A percentile compares a stretch with the other conserved stretches of the same genome.
These are phyloP conservation scores for Crepidodera aurea DNA, from an alignment of 2,888 invertebrate species.

Conservation along the genomic window DNA sequence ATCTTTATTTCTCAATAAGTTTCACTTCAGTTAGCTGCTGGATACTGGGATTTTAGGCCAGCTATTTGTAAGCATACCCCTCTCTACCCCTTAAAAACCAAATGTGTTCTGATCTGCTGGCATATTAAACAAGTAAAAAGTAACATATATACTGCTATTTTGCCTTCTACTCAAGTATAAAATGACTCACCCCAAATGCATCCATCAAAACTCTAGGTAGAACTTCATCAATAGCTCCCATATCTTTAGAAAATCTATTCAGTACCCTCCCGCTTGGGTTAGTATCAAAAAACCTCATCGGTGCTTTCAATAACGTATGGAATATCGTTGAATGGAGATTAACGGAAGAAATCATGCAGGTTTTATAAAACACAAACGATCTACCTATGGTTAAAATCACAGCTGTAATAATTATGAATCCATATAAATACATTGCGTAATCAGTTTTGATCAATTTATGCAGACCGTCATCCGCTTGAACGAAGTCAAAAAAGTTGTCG, in stretches of 20 bases:
- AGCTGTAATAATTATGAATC: slow-evolving; percentile 65
- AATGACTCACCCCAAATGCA: no score
- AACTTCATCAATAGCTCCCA: slow-evolving; percentile 80
- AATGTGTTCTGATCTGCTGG: no score
- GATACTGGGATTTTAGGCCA: no score
- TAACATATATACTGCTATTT: no score
- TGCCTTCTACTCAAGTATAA: no score
- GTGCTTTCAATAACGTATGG: slow-evolving; percentile 67
- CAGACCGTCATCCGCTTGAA: slow-evolving; percentile 1
- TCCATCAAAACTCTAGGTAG: slow-evolving; percentile 66
- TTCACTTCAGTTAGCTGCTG: no score
- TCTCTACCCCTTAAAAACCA: no score
- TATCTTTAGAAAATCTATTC: slow-evolving; percentile 83
- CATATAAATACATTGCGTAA: slow-evolving; percentile 63
- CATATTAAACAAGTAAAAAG: no score
- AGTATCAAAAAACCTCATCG: slow-evolving; percentile 80
- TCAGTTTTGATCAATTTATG: slow-evolving; percentile 39
- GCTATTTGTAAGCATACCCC: no score
- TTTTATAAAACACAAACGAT: slow-evolving; percentile 75
- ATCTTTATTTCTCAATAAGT: no score
- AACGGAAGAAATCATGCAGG: slow-evolving; percentile 78
- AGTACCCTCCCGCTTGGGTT: slow-evolving; percentile 84
- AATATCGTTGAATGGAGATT: slow-evolving; percentile 83
- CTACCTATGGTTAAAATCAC: slow-evolving; percentile 69
- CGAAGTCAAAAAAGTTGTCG: slow-evolving; percentile 12